A percentile compares a stretch with the other conserved stretches of the same genome.
phyloP scores from a whole-genome alignment of 2,888 invertebrate genomes.

The Zeuzera pyrina region DNA sequence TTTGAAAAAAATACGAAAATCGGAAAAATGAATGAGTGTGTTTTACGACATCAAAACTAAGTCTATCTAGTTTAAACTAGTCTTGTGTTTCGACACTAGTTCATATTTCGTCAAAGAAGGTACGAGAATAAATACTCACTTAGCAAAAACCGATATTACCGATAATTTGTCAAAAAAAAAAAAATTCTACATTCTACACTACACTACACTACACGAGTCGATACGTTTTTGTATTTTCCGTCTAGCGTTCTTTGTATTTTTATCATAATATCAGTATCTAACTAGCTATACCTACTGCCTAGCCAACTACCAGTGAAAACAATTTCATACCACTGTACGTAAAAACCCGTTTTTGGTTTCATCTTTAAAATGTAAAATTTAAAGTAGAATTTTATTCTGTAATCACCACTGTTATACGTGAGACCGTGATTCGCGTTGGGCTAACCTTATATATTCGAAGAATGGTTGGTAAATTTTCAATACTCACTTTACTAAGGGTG shows the following conservation, averaged over 20 bases:
- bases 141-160: too few relatives aligned
- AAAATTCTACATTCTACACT: too few relatives aligned
- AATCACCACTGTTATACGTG: constrained; percentile 24
- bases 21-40: too few relatives aligned
- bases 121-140: too few relatives aligned
- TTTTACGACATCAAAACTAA: too few relatives aligned
- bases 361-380: constrained; percentile 14
- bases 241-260: neutral
- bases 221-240: neutral
- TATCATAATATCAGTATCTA: constrained; percentile 15
- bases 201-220: too few relatives aligned
- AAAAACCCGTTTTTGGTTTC: constrained; percentile 4
- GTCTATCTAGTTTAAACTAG: too few relatives aligned
- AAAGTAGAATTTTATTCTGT: constrained; percentile 20
- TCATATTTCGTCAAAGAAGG: too few relatives aligned
- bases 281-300: constrained; percentile 34
- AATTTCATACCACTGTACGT: constrained; percentile 31
- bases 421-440: constrained; percentile 44
- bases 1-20: too few relatives aligned
- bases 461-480: constrained; percentile 74
- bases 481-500: constrained; percentile 71
- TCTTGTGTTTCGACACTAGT: too few relatives aligned
- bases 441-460: constrained; percentile 68
- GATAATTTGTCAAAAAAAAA: too few relatives aligned
- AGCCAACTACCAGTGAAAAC: constrained; percentile 26